Base-by-base conservation (phyloP, 2,888 invertebrate species). In the Polydrusus tereticollis region DNA sequence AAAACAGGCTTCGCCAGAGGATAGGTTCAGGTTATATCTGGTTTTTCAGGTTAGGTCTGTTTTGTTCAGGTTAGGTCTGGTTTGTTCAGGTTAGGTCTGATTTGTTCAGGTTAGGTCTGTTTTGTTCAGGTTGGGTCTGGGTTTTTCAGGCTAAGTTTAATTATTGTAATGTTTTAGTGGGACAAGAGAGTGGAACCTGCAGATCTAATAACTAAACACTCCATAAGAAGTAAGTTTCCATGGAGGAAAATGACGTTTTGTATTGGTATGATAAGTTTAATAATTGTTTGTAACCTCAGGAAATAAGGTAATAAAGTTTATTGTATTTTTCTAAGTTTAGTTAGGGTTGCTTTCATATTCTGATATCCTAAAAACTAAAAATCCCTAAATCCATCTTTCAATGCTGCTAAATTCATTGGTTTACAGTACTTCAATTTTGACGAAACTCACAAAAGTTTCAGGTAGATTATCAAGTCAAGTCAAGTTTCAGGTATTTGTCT, bases 121-220 rank as follows among this genome's bases (percentile, higher is more conserved):
- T 29, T 29, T 29, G 2, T 21, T n/a, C 10, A 52, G 16, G 3
- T 16, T 3, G 16, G 1, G 41, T 41, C 41, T 14, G 2, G 2
- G n/a, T n/a, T n/a, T n/a, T n/a, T n/a, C n/a, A n/a, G n/a, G n/a
- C 4, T 18, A 47, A 33, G 47, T 18, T 16, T 43, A 16, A 26
- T 36, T n/a, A 21, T 52, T 10, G 16, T 69, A 60, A 20, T n/a
- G n/a, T 83, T 81, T 78, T 83, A 89, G 88, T 87, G 89, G 82
- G 88, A 87, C 80, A 81, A 77, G 66, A 83, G 79, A 65, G 86
- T 87, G 65, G 83, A 85, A 10, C 87, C 88, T 18, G 88, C 86
- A 0, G 89, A 89, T 82, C 80, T 87, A 45, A 88, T 90, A 45
- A 86, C 81, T 68, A 77, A 73, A 66, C 72, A 77, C 52, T 78